Evolutionary conservation across 2,113 vertebrate species (phyloP).

Genomic region (Archocentrus centrarchus): DNA sequence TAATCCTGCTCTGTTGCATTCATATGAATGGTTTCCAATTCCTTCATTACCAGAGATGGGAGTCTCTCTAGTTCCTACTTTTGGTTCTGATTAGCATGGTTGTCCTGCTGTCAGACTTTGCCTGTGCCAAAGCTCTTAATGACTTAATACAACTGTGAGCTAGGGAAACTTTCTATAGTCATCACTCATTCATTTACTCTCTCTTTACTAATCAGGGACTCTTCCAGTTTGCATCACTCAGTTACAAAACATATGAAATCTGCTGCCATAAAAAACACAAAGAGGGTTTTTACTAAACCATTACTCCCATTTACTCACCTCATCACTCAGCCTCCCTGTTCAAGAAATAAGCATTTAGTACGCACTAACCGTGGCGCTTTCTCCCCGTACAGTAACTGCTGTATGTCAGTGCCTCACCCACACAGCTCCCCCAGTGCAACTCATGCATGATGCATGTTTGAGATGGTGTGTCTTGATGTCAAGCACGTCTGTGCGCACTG

Average conservation of each 20-base stretch:
- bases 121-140: not conserved
- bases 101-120: not conserved
- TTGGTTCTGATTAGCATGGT: not conserved
- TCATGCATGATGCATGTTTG: conserved; percentile 68
- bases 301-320: not conserved
- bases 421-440: conserved; percentile 35
- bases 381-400: conserved; percentile 50
- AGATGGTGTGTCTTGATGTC: conserved; percentile 33
- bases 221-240: not conserved
- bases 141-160: not conserved
- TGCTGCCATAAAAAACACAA: not conserved
- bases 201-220: not conserved
- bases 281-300: not conserved
- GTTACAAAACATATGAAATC: conserved; percentile 9
- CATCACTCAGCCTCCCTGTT: not conserved
- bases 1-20: not conserved
- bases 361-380: conserved; percentile 42
- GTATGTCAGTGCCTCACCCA: conserved; percentile 54
- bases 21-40: not conserved
- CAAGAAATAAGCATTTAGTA: conserved; percentile 52
- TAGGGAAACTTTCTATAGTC: not conserved
- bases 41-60: not conserved
- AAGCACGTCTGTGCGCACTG: conserved; percentile 6
- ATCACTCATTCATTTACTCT: not conserved
- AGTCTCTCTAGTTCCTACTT: not conserved